Evolutionary conservation across 2,888 invertebrate genomes (phyloP).

Genomic region (Xanthorhoe spadicearia): DNA sequence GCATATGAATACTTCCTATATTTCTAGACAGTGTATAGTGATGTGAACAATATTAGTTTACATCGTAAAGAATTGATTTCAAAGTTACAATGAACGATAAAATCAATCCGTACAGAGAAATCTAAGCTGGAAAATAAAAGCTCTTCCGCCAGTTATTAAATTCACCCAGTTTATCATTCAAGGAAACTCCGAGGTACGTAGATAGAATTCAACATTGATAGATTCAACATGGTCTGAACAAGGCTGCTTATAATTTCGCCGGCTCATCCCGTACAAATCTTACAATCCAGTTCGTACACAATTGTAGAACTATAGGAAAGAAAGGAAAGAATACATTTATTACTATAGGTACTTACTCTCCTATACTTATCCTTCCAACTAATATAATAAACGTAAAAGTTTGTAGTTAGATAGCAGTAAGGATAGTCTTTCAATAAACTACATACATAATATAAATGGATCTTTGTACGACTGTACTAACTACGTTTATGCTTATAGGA

Average conservation of each 20-base stretch:
- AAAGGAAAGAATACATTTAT: no score
- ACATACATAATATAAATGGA: no score
- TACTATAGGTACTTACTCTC: background rate
- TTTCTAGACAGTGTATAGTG: no score
- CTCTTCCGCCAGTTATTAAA: background rate
- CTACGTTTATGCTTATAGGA: no score
- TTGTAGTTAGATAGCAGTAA: no score
- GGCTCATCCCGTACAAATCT: conserved; percentile 7
- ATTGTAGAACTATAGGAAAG: background rate
- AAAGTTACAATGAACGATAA: no score
- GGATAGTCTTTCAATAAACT: no score
- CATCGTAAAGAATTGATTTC: no score
- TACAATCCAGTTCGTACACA: conserved; percentile 2
- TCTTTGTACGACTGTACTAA: no score
- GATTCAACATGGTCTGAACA: background rate
- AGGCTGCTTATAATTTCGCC: conserved; percentile 1
- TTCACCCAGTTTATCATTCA: background rate
- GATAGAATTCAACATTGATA: background rate
- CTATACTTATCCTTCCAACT: background rate
- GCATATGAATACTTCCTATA: no score
- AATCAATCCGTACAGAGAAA: background rate
- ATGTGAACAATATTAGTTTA: no score
- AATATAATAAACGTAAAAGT: no score
- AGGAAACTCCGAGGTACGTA: background rate
- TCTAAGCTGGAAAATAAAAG: background rate